phyloP scores from a whole-genome alignment of 2,888 invertebrate species.

The Petrophora chlorosata region DNA sequence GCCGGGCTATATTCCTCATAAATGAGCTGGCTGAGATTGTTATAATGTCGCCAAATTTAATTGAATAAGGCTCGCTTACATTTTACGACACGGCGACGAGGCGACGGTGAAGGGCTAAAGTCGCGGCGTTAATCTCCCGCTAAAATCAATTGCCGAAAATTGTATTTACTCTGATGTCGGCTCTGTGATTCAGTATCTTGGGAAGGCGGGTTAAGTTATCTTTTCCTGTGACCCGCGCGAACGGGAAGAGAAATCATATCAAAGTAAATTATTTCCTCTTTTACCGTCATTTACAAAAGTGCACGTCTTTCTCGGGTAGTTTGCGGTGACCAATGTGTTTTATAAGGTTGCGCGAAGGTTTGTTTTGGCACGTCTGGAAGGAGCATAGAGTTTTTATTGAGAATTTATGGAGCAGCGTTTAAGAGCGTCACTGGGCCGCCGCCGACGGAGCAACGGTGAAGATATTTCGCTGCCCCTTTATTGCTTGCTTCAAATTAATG shows the following conservation, averaged over 20 bases:
- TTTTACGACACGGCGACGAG: conserved; percentile 71
- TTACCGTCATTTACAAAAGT: conserved; percentile 68
- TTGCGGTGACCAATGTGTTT: conserved; percentile 47
- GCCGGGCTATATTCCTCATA: conserved; percentile 57
- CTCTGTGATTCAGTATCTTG: conserved; percentile 52
- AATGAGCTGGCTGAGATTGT: conserved; percentile 76
- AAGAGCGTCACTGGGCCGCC: conserved; percentile 62
- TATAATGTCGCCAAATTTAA: conserved; percentile 80
- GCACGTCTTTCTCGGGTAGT: conserved; percentile 57
- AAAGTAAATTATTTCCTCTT: conserved; percentile 78
- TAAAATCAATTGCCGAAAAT: conserved; percentile 80
- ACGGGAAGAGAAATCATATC: conserved; percentile 70
- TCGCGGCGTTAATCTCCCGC: conserved; percentile 75
- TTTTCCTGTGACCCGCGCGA: conserved; percentile 50
- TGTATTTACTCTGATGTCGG: conserved; percentile 56
- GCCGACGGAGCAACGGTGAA: conserved; percentile 53
- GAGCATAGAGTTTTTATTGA: conserved; percentile 66
- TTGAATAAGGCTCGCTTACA: conserved; percentile 81
- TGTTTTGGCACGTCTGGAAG: conserved; percentile 52
- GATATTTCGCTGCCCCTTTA: conserved; percentile 77
- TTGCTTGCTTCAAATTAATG: conserved; percentile 82
- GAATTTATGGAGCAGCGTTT: conserved; percentile 75
- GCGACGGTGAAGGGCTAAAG: conserved; percentile 57
- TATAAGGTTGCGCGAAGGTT: conserved; percentile 56
- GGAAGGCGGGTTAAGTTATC: conserved; percentile 51